Percentiles rank a stretch among this genome's conserved stretches.
Evolutionary conservation across 2,113 vertebrate genomes (phyloP).

Genomic region (Festucalex cinctus): DNA sequence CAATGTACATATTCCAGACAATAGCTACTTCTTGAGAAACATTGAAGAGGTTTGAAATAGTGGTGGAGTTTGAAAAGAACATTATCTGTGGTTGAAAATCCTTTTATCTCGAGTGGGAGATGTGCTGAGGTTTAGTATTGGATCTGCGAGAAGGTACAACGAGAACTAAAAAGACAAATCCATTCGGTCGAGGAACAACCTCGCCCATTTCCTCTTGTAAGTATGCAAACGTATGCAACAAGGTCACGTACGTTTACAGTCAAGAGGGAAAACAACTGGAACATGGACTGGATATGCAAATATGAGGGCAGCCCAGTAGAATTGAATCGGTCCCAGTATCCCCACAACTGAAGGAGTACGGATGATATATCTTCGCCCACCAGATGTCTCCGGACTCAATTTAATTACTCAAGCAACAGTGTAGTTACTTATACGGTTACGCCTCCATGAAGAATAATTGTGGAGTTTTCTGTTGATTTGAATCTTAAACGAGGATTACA

Average conservation of each 20-base stretch:
- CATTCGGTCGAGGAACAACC: background rate
- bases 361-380: no score
- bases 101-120: slow-evolving; percentile 53
- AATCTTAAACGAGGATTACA: slow-evolving; percentile 14
- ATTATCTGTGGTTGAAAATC: slow-evolving; percentile 53
- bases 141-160: slow-evolving; percentile 48
- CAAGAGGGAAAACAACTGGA: background rate
- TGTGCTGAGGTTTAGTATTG: slow-evolving; percentile 53
- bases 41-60: slow-evolving; percentile 54
- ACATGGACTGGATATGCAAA: no score
- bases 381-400: no score
- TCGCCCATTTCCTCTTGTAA: slow-evolving; percentile 6
- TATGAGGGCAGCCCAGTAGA: no score
- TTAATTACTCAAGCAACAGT: no score
- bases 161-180: slow-evolving; percentile 54
- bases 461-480: background rate
- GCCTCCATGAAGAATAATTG: no score
- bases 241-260: background rate
- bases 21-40: slow-evolving; percentile 44
- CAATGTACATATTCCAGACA: slow-evolving; percentile 42
- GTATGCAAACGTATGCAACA: background rate
- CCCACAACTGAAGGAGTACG: no score
- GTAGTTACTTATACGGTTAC: no score
- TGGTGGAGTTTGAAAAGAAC: slow-evolving; percentile 45
- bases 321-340: no score